Percentiles rank a stretch among this genome's conserved stretches.
Conservation (phyloP, 2,888 invertebrate species). For the Dryomyza anilis region DNA sequence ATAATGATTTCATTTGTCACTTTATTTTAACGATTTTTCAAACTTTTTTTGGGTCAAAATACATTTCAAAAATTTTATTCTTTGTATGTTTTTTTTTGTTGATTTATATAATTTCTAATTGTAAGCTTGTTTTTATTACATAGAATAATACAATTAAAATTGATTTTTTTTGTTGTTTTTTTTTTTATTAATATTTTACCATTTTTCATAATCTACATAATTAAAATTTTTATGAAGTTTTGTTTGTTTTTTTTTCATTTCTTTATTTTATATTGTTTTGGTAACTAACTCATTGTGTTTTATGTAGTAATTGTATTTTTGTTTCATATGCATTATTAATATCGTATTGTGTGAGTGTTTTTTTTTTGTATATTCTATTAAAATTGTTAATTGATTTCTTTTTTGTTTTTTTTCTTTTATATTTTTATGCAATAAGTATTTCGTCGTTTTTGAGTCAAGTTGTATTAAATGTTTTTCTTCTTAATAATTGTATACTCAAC, state of each 20-base stretch:
- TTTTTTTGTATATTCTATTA: constrained; percentile 5
- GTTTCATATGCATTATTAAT: constrained; percentile 18
- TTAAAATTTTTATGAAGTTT: too few relatives aligned
- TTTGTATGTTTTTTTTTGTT: too few relatives aligned
- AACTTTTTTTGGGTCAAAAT: constrained; percentile 42
- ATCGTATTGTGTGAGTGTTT: background rate
- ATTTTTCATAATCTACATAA: too few relatives aligned
- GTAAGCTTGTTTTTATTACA: constrained; percentile 32
- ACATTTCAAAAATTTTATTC: constrained; percentile 38
- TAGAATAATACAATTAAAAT: constrained; percentile 35
- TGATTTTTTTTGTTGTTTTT: constrained; percentile 26
- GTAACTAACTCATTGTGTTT: constrained; percentile 10
- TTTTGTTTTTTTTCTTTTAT: constrained; percentile 3
- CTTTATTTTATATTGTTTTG: constrained; percentile 21
- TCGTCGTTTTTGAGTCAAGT: background rate
- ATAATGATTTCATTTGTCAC: too few relatives aligned
- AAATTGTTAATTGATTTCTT: constrained; percentile 10
- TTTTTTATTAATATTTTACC: constrained; percentile 27
- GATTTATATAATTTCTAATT: constrained; percentile 34
- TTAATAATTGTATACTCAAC: too few relatives aligned
- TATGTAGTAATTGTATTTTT: constrained; percentile 15
- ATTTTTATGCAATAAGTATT: background rate
- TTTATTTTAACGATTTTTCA: constrained; percentile 42
- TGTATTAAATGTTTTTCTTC: too few relatives aligned
- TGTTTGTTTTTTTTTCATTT: too few relatives aligned